phyloP scores from a whole-genome alignment of 2,888 invertebrate species.

The Amblyjoppa fuscipennis region DNA sequence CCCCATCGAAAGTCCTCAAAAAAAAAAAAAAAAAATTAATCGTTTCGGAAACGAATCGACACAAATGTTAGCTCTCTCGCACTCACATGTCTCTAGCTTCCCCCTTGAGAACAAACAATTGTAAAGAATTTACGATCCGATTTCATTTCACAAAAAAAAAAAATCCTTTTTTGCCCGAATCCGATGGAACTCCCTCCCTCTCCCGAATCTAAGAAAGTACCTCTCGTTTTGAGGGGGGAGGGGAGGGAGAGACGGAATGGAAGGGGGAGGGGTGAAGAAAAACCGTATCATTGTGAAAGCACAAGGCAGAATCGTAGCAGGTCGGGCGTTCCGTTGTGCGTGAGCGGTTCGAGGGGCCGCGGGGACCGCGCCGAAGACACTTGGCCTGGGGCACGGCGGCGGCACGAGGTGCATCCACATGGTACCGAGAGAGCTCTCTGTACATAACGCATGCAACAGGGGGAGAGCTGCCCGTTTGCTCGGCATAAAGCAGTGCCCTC shows the following conservation, averaged over 20 bases:
- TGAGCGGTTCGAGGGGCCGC: constrained; percentile 21
- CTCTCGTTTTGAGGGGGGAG: background rate
- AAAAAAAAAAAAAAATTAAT: too few relatives aligned
- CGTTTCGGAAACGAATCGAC: too few relatives aligned
- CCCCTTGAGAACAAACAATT: too few relatives aligned
- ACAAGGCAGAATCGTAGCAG: constrained; percentile 14
- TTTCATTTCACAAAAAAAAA: background rate
- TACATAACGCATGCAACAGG: constrained; percentile 39
- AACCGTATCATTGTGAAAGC: constrained; percentile 55
- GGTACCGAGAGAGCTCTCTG: constrained; percentile 2
- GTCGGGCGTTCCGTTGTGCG: constrained; percentile 35
- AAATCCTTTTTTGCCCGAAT: background rate
- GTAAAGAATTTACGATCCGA: too few relatives aligned
- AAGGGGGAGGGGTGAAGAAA: background rate
- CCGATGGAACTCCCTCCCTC: too few relatives aligned
- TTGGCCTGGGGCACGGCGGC: constrained; percentile 12
- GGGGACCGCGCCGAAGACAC: constrained; percentile 33
- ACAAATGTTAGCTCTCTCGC: too few relatives aligned
- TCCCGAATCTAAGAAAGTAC: background rate
- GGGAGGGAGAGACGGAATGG: background rate
- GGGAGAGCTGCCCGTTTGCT: constrained; percentile 55
- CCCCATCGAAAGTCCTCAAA: too few relatives aligned
- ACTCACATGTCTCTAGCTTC: too few relatives aligned
- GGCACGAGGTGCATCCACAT: background rate
- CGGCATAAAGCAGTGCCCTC: constrained; percentile 70